Base-by-base conservation (phyloP, 2,797 vertebrate genomes). In the Poecilia velifera region DNA sequence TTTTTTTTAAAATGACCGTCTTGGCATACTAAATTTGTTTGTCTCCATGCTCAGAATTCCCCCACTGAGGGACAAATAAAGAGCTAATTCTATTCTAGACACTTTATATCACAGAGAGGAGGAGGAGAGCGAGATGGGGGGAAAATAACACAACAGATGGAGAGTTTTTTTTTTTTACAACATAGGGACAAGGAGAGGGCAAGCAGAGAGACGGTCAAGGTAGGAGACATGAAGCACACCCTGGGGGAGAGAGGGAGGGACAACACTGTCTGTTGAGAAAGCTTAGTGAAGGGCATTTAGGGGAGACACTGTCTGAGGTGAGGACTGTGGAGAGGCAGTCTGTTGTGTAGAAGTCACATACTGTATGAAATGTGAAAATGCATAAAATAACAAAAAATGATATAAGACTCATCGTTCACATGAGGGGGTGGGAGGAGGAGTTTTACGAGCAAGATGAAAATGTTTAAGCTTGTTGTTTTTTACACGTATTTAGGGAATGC, bases 301-400 rank as follows among this genome's bases (percentile, higher is more conserved):
- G 82, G 55, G 78, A 85, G 79, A 82, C 74, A 57, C 47, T 68
- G 80, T 86, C 55, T 68, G 70, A 76, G 47, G 76, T 47, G 25
- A 79, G 36, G 46, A 59, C 45, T 55, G 28, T 64, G 39, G 53
- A 80, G 76, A 72, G 46, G 49, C 74, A n/a, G 72, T 31, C 13
- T 68, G 73, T 62, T 74, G 62, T 77, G 73, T 49, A 49, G 74
- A 43, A 64, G 73, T 76, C 47, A 74, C 77, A 84, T 84, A 4
- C 8, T 57, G 25, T 28, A 82, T 86, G 1, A 31, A 59, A 47
- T 20, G 66, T 62, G 20, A 39, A 43, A 81, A 80, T 57, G n/a
- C n/a, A 28, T 28, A 31, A 57, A 57, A 57, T n/a, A 57, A 10
- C 10, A 1, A 12, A 25, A 57, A 28, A n/a, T 57, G 1, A 57